Percentiles rank a stretch among this genome's conserved stretches.
These are phyloP conservation scores for Amphibalanus amphitrite DNA, from an alignment of 1,140 invertebrate species.

Conservation along the genomic window DNA sequence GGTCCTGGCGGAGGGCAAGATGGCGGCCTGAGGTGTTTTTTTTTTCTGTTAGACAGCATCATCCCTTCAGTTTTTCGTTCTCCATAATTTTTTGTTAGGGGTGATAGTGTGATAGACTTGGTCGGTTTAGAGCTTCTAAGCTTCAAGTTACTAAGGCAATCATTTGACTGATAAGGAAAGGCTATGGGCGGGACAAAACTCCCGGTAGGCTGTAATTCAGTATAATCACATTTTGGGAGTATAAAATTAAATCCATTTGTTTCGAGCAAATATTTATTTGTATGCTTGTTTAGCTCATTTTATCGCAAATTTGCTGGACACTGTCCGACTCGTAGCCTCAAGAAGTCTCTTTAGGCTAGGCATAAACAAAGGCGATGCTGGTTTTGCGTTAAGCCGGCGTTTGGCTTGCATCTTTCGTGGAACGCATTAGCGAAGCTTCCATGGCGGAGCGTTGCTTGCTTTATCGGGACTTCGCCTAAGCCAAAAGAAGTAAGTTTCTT, in stretches of 20 bases:
- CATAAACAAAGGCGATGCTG: neutral
- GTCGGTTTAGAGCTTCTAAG: too few species aligned
- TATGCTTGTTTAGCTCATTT: too few species aligned
- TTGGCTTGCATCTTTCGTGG: neutral
- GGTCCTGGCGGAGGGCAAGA: neutral
- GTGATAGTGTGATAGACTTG: too few species aligned
- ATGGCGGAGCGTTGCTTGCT: neutral
- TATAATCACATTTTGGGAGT: too few species aligned
- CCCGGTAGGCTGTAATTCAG: too few species aligned
- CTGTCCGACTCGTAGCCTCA: neutral
- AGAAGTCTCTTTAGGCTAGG: neutral
- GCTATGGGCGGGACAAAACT: too few species aligned
- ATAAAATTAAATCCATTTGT: too few species aligned
- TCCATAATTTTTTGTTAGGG: neutral
- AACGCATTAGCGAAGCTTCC: neutral
- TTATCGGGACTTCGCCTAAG: too few species aligned
- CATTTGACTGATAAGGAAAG: too few species aligned
- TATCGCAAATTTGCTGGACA: neutral
- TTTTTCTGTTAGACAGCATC: neutral
- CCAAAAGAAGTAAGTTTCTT: neutral
- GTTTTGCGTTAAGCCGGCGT: neutral
- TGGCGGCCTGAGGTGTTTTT: neutral
- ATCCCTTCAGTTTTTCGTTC: neutral
- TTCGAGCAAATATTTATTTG: too few species aligned
- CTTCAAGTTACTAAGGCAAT: too few species aligned